Percentiles rank a stretch among this genome's conserved stretches.
These are phyloP conservation scores for Ramphastos sulfuratus DNA, from an alignment of 2,113 vertebrate genomes.

Conservation along the genomic window DNA sequence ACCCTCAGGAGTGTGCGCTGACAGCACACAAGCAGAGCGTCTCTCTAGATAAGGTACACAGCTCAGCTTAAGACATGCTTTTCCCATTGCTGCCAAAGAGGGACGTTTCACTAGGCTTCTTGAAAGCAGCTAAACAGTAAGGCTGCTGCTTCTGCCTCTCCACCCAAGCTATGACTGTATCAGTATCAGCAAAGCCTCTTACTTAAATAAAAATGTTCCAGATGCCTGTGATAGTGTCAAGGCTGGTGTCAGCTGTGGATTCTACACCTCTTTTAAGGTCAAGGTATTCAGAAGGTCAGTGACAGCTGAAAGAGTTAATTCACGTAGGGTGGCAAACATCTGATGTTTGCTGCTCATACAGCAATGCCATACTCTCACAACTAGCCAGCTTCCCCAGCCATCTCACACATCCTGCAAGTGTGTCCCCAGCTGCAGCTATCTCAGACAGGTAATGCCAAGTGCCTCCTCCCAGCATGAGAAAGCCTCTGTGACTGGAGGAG, in stretches of 20 bases:
- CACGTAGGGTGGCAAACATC: background rate
- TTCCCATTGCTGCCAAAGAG: background rate
- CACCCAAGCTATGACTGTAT: background rate
- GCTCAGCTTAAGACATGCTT: background rate
- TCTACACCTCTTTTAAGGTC: background rate
- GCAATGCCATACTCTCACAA: background rate
- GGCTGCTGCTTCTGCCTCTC: background rate
- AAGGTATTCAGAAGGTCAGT: background rate
- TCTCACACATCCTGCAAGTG: background rate
- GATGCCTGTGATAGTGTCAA: background rate
- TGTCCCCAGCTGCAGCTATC: background rate
- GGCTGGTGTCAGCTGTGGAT: background rate
- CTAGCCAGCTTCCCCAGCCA: background rate
- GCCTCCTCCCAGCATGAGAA: background rate
- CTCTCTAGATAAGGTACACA: background rate
- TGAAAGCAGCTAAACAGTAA: background rate
- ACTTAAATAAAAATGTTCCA: background rate
- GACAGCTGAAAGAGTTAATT: background rate
- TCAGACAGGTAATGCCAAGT: background rate
- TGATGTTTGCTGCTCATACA: background rate
- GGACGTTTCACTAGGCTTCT: background rate
- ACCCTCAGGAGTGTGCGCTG: background rate
- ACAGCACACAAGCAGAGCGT: background rate
- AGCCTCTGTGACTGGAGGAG: rapidly evolving
- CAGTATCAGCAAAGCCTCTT: background rate